Evolutionary conservation across 2,113 vertebrate species (phyloP), one percentile per base, ranked within the genome.

Genomic region (Bucco capensis): DNA sequence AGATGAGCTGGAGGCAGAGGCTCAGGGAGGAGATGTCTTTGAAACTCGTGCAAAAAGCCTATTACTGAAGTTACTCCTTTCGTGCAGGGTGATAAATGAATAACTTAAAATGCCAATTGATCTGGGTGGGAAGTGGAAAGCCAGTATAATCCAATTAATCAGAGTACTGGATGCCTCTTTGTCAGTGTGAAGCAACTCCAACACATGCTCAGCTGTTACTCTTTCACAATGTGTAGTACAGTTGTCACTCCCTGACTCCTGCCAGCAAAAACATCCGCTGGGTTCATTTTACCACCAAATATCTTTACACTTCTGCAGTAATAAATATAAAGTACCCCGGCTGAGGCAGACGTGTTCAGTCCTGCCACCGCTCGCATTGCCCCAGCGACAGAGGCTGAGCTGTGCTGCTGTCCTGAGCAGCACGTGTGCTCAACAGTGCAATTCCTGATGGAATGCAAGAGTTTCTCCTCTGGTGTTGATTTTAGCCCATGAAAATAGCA

Each of bases 201-300:
- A 50, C 74, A 81, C 90, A 85, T 95, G 94, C 86, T 97, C 96
- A 97, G 95, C 97, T 97, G 96, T 96, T 96, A 44, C 76, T 91
- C 80, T 96, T 96, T 93, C 94, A 92, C 95, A 96, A 76, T 35
- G 47, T 53, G 30, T 50, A 49, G 71, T 91, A 67, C 92, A 95
- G 93, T 96, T 97, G 96, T 96, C 88, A 77, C 87, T 92, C 67
- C 13, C 17, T 6, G n/a, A 19, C 74, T 94, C 49, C 50, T 95
- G 96, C 97, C 94, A 96, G 92, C 86, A 96, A 96, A 97, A 97
- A 97, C 96, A 97, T 97, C 97, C 94, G 46, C 85, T 88, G 78
- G 80, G 71, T 85, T 97, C 87, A 17, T 92, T 96, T 96, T 93
- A 84, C 93, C 90, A 89, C 82, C 96, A 96, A 95, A 96, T 96